These are phyloP conservation scores for Graphium colonna DNA, from an alignment of 2,888 invertebrate genomes.

Conservation along the genomic window DNA sequence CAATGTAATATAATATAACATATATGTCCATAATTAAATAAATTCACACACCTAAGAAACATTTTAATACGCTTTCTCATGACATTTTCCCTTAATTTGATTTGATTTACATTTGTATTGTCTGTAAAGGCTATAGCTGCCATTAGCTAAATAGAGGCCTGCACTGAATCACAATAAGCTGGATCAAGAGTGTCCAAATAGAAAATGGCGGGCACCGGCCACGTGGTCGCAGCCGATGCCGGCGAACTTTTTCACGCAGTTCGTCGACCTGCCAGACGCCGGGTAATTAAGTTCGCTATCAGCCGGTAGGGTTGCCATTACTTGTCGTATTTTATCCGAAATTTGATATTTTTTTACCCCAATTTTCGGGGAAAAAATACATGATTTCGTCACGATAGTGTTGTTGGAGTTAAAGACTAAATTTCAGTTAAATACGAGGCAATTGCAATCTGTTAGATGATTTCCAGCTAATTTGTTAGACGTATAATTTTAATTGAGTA, in stretches of 20 bases:
- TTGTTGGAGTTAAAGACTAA: not conserved
- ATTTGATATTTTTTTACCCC: not conserved
- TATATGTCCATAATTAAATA: too few species aligned
- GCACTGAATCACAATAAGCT: not conserved
- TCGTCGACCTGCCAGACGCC: constrained; percentile 31
- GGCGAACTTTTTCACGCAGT: constrained; percentile 41
- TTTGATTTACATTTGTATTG: too few species aligned
- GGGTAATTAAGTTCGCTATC: constrained; percentile 46
- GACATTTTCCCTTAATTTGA: too few species aligned
- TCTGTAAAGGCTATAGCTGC: too few species aligned
- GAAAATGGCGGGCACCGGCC: constrained; percentile 33
- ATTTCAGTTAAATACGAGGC: not conserved
- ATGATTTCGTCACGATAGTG: not conserved
- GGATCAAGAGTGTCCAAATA: not conserved
- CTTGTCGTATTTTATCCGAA: not conserved
- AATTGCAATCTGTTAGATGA: too few species aligned
- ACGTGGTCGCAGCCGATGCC: constrained; percentile 27
- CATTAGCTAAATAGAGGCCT: not conserved
- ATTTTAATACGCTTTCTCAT: too few species aligned
- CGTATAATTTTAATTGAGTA: too few species aligned
- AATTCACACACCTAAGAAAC: too few species aligned
- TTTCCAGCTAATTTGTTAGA: too few species aligned
- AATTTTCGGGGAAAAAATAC: not conserved
- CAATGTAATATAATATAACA: too few species aligned
- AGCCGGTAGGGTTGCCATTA: constrained; percentile 13